These are phyloP conservation scores for Carterocephalus palaemon DNA, from an alignment of 2,888 invertebrate species.

Conservation along the genomic window DNA sequence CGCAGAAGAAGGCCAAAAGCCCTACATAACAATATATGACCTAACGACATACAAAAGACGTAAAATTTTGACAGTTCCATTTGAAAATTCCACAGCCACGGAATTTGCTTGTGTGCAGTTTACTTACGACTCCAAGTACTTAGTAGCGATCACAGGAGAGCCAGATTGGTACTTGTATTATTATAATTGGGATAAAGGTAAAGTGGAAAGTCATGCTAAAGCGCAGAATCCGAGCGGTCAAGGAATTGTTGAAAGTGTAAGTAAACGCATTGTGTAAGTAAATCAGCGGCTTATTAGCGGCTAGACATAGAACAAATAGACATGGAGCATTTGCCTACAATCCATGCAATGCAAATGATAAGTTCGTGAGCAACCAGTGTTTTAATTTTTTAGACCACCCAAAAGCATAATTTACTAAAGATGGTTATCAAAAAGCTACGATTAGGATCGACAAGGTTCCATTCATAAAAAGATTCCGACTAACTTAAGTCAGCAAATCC, in stretches of 20 bases:
- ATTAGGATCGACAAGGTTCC: too few species aligned
- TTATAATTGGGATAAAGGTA: constrained; percentile 90
- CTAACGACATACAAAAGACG: constrained; percentile 83
- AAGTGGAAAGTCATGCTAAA: constrained; percentile 86
- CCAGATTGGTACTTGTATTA: constrained; percentile 90
- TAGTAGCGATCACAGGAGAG: constrained; percentile 88
- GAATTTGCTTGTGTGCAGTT: constrained; percentile 87
- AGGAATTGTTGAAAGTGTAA: constrained; percentile 78
- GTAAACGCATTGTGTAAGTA: constrained; percentile 29
- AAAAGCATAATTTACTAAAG: too few species aligned
- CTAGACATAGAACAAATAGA: too few species aligned
- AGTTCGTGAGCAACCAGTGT: too few species aligned
- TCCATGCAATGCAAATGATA: too few species aligned
- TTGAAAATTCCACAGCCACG: constrained; percentile 76
- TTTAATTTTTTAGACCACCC: too few species aligned
- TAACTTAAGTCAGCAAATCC: too few species aligned
- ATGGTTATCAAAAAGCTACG: too few species aligned
- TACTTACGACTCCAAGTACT: constrained; percentile 88
- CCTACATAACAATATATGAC: constrained; percentile 85
- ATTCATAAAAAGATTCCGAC: too few species aligned
- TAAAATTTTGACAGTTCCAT: constrained; percentile 82
- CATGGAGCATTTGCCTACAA: too few species aligned
- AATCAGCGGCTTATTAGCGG: too few species aligned
- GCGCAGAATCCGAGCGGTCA: constrained; percentile 84
- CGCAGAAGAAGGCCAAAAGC: constrained; percentile 81